Evolutionary conservation across 2,888 invertebrate species (phyloP).

Genomic region (Drosophila dives): DNA sequence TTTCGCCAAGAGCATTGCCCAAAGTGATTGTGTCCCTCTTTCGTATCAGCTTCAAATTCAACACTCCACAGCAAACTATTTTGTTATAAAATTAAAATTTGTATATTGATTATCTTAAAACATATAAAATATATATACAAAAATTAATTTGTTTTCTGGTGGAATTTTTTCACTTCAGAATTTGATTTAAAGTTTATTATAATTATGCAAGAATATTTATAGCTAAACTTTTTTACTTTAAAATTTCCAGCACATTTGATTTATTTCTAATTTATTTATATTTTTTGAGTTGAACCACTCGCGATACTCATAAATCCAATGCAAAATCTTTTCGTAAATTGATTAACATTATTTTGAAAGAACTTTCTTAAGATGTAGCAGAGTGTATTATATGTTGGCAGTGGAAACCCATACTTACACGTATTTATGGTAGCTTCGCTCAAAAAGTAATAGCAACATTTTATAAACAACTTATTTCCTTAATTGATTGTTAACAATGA

Average conservation of each 20-base stretch:
- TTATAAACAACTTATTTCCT: constrained; percentile 83
- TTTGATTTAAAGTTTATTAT: not conserved
- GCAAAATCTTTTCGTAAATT: constrained; percentile 10
- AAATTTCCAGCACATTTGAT: not conserved
- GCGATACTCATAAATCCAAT: not conserved
- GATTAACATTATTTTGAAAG: not conserved
- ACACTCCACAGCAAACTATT: constrained; percentile 44
- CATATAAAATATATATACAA: not conserved
- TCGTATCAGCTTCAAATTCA: constrained; percentile 14
- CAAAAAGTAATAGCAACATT: constrained; percentile 79
- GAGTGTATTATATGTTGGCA: constrained; percentile 48
- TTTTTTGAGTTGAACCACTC: not conserved
- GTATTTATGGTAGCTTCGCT: constrained; percentile 73
- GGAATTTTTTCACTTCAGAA: not conserved
- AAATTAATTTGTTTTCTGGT: not conserved
- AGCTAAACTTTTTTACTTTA: not conserved
- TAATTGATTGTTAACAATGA: constrained; percentile 84
- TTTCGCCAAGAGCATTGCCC: constrained; percentile 57
- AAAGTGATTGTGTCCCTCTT: constrained; percentile 52
- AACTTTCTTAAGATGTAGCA: constrained; percentile 37
- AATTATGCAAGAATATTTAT: not conserved
- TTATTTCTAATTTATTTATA: not conserved
- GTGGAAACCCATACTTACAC: constrained; percentile 56
- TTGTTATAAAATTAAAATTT: not conserved
- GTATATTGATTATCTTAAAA: not conserved